Evolutionary conservation across 2,888 invertebrate species (phyloP).

Genomic region (Linnaemya tessellans): DNA sequence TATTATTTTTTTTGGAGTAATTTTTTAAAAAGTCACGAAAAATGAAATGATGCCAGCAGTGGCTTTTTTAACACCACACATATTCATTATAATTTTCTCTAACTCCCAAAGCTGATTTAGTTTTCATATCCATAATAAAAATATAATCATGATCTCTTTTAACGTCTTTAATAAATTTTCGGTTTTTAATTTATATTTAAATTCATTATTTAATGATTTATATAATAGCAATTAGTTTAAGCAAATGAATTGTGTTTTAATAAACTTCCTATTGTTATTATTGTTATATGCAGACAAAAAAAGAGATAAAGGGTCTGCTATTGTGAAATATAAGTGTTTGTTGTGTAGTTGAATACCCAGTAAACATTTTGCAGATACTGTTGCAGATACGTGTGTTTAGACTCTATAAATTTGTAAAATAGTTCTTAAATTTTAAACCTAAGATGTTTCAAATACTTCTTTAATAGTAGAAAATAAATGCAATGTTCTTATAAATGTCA

Average conservation of each 20-base stretch:
- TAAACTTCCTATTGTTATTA: conserved; percentile 43
- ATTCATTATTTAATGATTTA: conserved; percentile 32
- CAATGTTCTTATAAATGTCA: too few species aligned
- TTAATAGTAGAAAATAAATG: too few species aligned
- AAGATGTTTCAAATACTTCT: too few species aligned
- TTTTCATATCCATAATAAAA: background rate
- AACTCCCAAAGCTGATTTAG: background rate
- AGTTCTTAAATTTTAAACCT: too few species aligned
- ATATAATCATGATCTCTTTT: background rate
- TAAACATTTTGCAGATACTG: background rate
- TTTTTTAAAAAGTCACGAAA: too few species aligned
- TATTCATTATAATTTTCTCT: background rate
- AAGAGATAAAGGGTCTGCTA: background rate
- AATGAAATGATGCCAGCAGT: too few species aligned
- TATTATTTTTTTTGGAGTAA: too few species aligned
- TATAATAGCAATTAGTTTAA: conserved; percentile 47
- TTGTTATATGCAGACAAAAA: conserved; percentile 7
- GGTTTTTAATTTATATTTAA: background rate
- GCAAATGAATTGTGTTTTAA: conserved; percentile 51
- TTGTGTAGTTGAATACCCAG: background rate
- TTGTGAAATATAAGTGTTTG: background rate
- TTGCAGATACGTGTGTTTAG: background rate
- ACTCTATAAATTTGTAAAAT: too few species aligned
- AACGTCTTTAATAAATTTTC: conserved; percentile 5
- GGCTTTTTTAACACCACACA: too few species aligned